phyloP scores from a whole-genome alignment of 2,888 invertebrate genomes.

The Lagria hirta region DNA sequence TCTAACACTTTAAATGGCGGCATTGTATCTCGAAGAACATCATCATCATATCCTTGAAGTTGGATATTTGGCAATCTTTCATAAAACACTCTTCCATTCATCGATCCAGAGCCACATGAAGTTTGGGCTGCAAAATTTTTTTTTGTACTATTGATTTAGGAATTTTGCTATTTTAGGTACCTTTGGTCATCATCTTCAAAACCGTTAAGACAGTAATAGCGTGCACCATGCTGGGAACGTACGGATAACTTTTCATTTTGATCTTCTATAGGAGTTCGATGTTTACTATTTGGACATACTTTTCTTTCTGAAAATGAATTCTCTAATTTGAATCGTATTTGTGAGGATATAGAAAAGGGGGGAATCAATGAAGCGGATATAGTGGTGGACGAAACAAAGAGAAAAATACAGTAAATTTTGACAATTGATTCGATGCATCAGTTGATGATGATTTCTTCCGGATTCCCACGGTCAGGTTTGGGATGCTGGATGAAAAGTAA shows the following conservation, averaged over 20 bases:
- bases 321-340: constrained; percentile 12
- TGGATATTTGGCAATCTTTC: constrained; percentile 88
- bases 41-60: constrained; percentile 85
- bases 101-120: constrained; percentile 84
- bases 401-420: constrained; percentile 33
- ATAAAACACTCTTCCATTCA: constrained; percentile 77
- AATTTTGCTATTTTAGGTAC: constrained; percentile 57
- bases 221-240: constrained; percentile 73
- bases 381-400: constrained; percentile 10
- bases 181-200: constrained; percentile 78
- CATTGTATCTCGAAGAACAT: constrained; percentile 81
- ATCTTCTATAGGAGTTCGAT: constrained; percentile 38
- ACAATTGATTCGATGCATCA: constrained; percentile 27
- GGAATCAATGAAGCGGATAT: constrained; percentile 9
- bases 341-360: constrained; percentile 7
- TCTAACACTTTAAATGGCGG: constrained; percentile 86
- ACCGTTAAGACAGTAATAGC: constrained; percentile 82
- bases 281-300: constrained; percentile 53
- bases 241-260: constrained; percentile 64
- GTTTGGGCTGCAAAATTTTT: constrained; percentile 74
- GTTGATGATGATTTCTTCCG: constrained; percentile 37
- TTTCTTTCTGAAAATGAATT: constrained; percentile 40
- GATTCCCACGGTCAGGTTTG: constrained; percentile 39
- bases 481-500: constrained; percentile 5
- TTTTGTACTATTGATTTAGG: too few relatives aligned